Evolutionary conservation across 2,888 invertebrate species (phyloP).

Genomic region (Orthonevra nobilis): DNA sequence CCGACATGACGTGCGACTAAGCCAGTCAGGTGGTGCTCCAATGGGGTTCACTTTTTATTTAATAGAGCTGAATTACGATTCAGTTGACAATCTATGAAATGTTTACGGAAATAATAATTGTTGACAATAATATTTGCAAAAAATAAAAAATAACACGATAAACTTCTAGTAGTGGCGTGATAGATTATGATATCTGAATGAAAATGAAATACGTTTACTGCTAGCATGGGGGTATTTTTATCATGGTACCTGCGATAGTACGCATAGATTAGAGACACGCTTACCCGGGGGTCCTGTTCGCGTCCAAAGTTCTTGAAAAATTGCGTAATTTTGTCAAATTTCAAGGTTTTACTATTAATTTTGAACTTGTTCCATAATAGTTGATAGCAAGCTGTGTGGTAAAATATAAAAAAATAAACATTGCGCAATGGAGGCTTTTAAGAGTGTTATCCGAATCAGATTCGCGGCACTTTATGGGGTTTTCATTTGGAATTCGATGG

Average conservation of each 20-base stretch:
- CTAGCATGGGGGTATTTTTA: conserved; percentile 4
- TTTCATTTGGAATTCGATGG: no score
- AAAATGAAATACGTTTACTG: neutral
- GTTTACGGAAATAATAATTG: neutral
- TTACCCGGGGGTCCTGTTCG: neutral
- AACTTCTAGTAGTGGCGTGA: neutral
- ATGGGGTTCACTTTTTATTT: no score
- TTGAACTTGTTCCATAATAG: no score
- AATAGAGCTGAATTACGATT: no score
- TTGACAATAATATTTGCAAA: neutral
- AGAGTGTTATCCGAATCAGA: no score
- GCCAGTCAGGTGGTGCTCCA: conserved; percentile 9
- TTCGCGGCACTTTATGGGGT: no score
- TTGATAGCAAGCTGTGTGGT: neutral
- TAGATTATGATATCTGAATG: conserved; percentile 6
- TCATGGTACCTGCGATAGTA: neutral
- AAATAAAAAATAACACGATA: neutral
- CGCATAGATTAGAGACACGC: conserved; percentile 6
- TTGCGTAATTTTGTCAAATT: conserved; percentile 13
- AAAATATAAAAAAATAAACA: no score
- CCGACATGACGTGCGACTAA: no score
- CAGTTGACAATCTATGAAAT: no score
- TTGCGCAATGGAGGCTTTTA: no score
- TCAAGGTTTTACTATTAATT: no score
- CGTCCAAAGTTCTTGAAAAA: conserved; percentile 11